Evolutionary conservation across 2,888 invertebrate genomes (phyloP), one percentile per base, ranked within the genome.

Genomic region (Mesoligia furuncula): DNA sequence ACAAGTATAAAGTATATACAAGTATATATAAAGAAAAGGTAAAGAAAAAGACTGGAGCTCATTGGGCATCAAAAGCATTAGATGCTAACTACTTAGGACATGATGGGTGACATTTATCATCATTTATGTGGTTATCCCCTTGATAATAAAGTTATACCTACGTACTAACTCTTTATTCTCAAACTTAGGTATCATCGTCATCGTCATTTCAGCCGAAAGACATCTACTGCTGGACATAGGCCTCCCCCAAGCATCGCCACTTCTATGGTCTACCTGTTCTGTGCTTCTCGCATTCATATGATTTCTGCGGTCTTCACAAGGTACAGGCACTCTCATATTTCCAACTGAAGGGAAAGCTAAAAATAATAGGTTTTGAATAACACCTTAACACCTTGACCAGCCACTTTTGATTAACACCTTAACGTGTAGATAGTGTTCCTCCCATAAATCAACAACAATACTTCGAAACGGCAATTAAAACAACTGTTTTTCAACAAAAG

Each of bases 371-470:
- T 27, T 62, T 15, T 54, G 45, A 62, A 79, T 67, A 67, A 79
- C 66, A 57, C 54, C 76, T 76, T n/a, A 62, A 31, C 17, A 51
- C 17, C 31, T 27, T 24, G 17, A 2, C 31, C 45, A 45, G 42
- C 24, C 27, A 36, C 27, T 15, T 62, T 15, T 54, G 45, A 62
- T 84, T 67, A 67, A 79, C 66, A 57, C 54, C 76, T 76, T n/a
- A 5, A 3, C 8, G 15, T 15, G 8, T 24, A 27, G n/a, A 51
- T 42, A 66, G n/a, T 45, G 36, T 13, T n/a, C 24, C 24, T 42
- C 17, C 68, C 5, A 85, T 80, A 85, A 81, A 72, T 85, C 67
- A 74, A 64, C n/a, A 59, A 42, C 31, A 67, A 36, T 15, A 61
- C 48, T 24, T 17, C 27, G 15, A 42, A 72, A 72, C 24, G 59